Conservation (phyloP, 1,140 invertebrate species). For the Neodiprion fabricii region DNA sequence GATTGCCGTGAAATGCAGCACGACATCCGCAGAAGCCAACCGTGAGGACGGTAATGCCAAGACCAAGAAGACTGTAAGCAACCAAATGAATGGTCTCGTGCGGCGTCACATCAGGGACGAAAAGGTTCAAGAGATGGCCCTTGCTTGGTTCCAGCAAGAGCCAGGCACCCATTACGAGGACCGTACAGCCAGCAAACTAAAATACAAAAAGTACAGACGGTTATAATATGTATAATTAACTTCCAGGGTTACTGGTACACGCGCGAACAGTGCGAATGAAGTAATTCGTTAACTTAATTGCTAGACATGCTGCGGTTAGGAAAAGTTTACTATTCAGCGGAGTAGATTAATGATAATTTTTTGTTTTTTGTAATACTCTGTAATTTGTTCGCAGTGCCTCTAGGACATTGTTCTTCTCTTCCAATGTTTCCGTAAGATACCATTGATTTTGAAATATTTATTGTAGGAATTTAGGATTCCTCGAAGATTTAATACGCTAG, state of each 20-base stretch:
- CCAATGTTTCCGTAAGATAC: too few relatives aligned
- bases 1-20: constrained; percentile 59
- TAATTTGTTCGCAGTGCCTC: too few relatives aligned
- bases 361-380: too few relatives aligned
- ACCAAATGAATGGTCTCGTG: constrained; percentile 57
- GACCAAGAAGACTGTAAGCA: constrained; percentile 58
- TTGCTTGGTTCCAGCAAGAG: constrained; percentile 61
- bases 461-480: too few relatives aligned
- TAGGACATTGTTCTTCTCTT: too few relatives aligned
- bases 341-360: too few relatives aligned
- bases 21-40: constrained; percentile 65
- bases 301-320: too few relatives aligned
- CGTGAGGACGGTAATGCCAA: constrained; percentile 60
- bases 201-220: constrained; percentile 20
- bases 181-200: constrained; percentile 61
- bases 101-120: constrained; percentile 48
- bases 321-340: too few relatives aligned
- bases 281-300: background rate
- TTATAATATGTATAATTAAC: background rate
- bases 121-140: constrained; percentile 58
- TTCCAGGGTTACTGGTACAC: background rate
- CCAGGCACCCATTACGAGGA: constrained; percentile 61
- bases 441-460: too few relatives aligned
- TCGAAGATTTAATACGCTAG: too few relatives aligned
- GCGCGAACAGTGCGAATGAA: background rate